Evolutionary conservation across 2,113 vertebrate genomes (phyloP).

Genomic region (Oryctolagus cuniculus): mOryCun1.1 NC_091435.1:111042001-111042500

Average conservation of each 20-base stretch:
- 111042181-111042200: constrained; percentile 59
- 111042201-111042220: constrained; percentile 73
- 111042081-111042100: constrained; percentile 72
- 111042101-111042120: constrained; percentile 57
- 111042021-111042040: constrained; percentile 74
- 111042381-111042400: constrained; percentile 43
- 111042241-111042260: constrained; percentile 79
- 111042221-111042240: constrained; percentile 73
- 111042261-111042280: constrained; percentile 76
- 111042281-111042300: constrained; percentile 78
- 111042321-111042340: constrained; percentile 73
- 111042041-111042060: constrained; percentile 61
- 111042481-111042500: not conserved
- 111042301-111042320: constrained; percentile 68
- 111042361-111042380: constrained; percentile 56
- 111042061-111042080: constrained; percentile 62
- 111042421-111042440: constrained; percentile 2
- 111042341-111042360: constrained; percentile 15
- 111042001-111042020: constrained; percentile 79
- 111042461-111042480: not conserved
- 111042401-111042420: not conserved
- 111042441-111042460: not conserved
- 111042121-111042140: constrained; percentile 74
- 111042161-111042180: constrained; percentile 79
- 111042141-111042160: constrained; percentile 67